Evolutionary conservation across 2,888 invertebrate species (phyloP).

Genomic region (Myopa testacea): DNA sequence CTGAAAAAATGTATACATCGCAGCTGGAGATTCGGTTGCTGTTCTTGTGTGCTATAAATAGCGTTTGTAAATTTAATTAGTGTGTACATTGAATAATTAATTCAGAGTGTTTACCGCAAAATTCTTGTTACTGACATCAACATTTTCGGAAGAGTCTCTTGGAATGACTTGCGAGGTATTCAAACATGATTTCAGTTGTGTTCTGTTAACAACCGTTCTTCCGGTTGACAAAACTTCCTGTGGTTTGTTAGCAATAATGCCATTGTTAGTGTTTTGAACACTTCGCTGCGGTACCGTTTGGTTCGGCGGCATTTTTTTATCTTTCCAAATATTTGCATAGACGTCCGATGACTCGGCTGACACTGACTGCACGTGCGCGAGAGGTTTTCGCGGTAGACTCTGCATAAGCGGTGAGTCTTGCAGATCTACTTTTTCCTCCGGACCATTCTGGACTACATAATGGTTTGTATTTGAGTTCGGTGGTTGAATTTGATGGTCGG

Average conservation of each 20-base stretch:
- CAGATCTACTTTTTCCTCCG: slow-evolving; percentile 60
- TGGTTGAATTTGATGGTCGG: slow-evolving; percentile 48
- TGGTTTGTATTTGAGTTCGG: slow-evolving; percentile 50
- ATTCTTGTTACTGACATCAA: neutral
- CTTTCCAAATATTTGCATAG: slow-evolving; percentile 65
- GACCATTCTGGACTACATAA: slow-evolving; percentile 50
- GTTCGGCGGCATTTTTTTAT: slow-evolving; percentile 63
- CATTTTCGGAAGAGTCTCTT: neutral
- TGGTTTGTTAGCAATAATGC: neutral
- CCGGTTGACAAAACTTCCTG: neutral
- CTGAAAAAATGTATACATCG: slow-evolving; percentile 48
- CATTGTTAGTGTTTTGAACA: neutral
- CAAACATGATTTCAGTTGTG: neutral
- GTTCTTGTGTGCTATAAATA: neutral
- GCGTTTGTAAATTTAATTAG: neutral
- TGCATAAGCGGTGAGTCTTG: slow-evolving; percentile 65
- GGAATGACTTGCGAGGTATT: neutral
- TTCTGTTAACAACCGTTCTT: neutral
- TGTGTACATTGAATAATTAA: neutral
- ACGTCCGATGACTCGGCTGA: slow-evolving; percentile 50
- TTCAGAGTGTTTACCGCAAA: neutral
- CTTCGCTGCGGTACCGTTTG: slow-evolving; percentile 48
- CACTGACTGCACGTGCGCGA: slow-evolving; percentile 29
- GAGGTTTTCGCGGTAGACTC: slow-evolving; percentile 57
- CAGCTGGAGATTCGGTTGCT: neutral